A percentile compares a stretch with the other conserved stretches of the same genome.
Evolutionary conservation across 2,113 vertebrate species (phyloP).

Genomic region (Gavialis gangeticus): DNA sequence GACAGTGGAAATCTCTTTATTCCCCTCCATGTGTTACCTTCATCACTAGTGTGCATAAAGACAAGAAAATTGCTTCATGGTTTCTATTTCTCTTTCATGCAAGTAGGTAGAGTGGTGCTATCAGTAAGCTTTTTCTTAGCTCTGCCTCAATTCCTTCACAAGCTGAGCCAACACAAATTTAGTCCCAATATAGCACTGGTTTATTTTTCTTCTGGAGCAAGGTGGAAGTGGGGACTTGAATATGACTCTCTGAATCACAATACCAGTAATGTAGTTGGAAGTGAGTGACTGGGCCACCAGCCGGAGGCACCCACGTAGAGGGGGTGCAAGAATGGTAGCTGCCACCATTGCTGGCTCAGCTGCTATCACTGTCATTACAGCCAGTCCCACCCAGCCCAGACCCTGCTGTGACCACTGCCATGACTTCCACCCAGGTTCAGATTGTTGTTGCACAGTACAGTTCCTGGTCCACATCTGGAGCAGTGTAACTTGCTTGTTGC

Average conservation of each 20-base stretch:
- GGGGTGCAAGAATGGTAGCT: too few species aligned
- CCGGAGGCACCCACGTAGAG: too few species aligned
- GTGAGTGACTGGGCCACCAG: too few species aligned
- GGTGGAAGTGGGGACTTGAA: neutral
- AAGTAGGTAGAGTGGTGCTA: neutral
- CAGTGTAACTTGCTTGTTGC: neutral
- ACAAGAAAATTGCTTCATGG: neutral
- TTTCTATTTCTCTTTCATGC: neutral
- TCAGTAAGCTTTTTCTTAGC: neutral
- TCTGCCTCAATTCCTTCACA: neutral
- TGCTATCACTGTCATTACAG: too few species aligned
- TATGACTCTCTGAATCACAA: neutral
- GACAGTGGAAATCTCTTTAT: neutral
- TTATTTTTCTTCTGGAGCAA: neutral
- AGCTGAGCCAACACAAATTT: neutral
- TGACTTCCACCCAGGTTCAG: too few species aligned
- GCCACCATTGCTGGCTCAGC: too few species aligned
- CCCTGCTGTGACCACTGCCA: too few species aligned
- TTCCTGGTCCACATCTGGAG: neutral
- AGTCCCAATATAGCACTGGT: neutral
- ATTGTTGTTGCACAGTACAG: neutral
- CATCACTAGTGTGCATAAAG: neutral
- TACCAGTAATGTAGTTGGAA: too few species aligned
- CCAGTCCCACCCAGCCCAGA: too few species aligned
- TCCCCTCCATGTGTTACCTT: neutral